Evolutionary conservation across 2,888 invertebrate genomes (phyloP).

Genomic region (Xestoiulus laeticollis): DNA sequence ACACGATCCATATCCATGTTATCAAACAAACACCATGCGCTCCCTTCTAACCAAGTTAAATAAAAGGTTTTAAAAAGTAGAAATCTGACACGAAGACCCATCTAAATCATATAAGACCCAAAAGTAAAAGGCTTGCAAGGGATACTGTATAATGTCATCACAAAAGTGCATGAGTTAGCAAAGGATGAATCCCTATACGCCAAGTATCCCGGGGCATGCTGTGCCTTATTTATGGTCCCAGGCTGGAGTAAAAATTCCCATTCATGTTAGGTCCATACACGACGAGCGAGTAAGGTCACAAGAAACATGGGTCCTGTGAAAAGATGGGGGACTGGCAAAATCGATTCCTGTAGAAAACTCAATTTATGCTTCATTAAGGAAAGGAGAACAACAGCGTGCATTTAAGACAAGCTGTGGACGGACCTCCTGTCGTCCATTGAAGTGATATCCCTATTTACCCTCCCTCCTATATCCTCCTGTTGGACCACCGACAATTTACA

Average conservation of each 20-base stretch:
- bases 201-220: background rate
- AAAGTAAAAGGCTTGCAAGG: background rate
- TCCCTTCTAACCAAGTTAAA: too few species aligned
- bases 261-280: background rate
- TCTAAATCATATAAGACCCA: background rate
- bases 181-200: background rate
- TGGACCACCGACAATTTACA: constrained; percentile 25
- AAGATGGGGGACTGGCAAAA: constrained; percentile 21
- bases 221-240: background rate
- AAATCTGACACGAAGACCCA: background rate
- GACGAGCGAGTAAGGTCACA: background rate
- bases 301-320: constrained; percentile 13
- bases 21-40: too few species aligned
- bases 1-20: too few species aligned
- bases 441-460: constrained; percentile 10
- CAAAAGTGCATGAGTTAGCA: background rate
- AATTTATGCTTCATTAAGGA: background rate
- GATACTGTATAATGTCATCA: background rate
- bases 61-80: too few species aligned
- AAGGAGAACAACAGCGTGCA: background rate
- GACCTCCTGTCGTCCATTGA: constrained; percentile 7
- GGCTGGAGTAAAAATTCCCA: background rate
- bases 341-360: background rate
- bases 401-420: background rate
- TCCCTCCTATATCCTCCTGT: background rate